Conservation (phyloP, 2,797 vertebrate genomes). For the Pristis pectinata region DNA sequence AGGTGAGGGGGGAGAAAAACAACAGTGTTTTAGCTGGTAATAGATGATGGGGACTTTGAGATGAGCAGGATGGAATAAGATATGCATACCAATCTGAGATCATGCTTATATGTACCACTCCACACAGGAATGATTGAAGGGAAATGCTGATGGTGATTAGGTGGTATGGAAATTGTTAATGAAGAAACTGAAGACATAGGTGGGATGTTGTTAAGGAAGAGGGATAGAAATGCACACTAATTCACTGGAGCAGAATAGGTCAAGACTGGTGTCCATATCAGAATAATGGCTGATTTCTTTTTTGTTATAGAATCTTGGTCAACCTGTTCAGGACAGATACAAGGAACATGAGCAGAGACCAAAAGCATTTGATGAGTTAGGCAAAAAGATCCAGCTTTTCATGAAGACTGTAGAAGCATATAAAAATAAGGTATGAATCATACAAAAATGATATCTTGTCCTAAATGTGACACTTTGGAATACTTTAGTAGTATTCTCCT, state of each 20-base stretch:
- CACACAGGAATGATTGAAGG: not conserved
- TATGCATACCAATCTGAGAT: no score
- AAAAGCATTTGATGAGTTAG: constrained; percentile 81
- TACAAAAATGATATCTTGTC: not conserved
- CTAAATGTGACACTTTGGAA: not conserved
- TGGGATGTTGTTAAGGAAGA: not conserved
- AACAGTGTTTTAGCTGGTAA: no score
- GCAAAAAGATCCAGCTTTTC: constrained; percentile 82
- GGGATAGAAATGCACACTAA: not conserved
- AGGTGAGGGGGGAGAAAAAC: no score
- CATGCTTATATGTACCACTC: no score
- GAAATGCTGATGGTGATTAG: not conserved
- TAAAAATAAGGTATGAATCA: constrained; percentile 74
- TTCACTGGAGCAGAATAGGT: not conserved
- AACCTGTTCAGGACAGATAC: constrained; percentile 80
- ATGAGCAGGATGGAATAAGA: no score
- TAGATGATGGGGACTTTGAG: no score
- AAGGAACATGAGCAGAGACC: constrained; percentile 84
- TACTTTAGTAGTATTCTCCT: not conserved
- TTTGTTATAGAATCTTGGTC: constrained; percentile 70
- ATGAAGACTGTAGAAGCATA: constrained; percentile 83
- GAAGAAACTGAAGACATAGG: not conserved
- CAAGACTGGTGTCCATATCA: not conserved
- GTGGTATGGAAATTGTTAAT: not conserved
- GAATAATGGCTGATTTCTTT: not conserved